Evolutionary conservation across 2,113 vertebrate genomes (phyloP), one percentile per base, ranked within the genome.

Genomic region (Condylura cristata): DNA sequence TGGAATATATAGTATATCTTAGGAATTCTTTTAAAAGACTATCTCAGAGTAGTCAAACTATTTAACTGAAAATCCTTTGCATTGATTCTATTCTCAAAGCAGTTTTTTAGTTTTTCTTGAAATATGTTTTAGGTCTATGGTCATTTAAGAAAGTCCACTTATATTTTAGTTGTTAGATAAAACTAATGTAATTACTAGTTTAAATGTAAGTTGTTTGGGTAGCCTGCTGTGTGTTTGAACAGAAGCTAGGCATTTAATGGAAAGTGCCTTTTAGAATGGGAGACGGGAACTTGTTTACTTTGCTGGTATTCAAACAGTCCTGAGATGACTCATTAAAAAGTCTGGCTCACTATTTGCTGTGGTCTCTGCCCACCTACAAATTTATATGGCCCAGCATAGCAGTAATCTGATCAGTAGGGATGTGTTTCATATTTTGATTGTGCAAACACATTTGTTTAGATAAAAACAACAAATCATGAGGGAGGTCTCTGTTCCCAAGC

Each of bases 251-350:
- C 82, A 63, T 72, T 76, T 94, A 84, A 65, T 76, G 41, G 66
- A 39, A 53, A 78, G 30, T 72, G n/a, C 32, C 80, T 93, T 92
- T 80, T 66, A 83, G 79, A 94, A 58, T 93, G 53, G 65, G 88
- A 89, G 80, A 85, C 56, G 34, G 46, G 32, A 44, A 16, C 63
- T 79, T 82, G 74, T 95, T 92, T 92, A 78, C 41, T 90, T 95
- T 92, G 65, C 53, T 87, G n/a, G 30, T 89, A 63, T 86, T 79
- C 63, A 95, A 0, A 89, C 32, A 71, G 34, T 48, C 61, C 75
- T 85, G 91, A 93, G 88, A 82, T 60, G 60, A 93, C 66, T 93
- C 48, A 82, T 90, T 96, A 72, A 70, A 84, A 89, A 82, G 48
- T 37, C 68, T 66, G 61, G 17, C 11, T 96, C 12, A 46, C 22